Conservation (phyloP, 1,140 invertebrate genomes). For the Paralvinella palmiformis region DNA sequence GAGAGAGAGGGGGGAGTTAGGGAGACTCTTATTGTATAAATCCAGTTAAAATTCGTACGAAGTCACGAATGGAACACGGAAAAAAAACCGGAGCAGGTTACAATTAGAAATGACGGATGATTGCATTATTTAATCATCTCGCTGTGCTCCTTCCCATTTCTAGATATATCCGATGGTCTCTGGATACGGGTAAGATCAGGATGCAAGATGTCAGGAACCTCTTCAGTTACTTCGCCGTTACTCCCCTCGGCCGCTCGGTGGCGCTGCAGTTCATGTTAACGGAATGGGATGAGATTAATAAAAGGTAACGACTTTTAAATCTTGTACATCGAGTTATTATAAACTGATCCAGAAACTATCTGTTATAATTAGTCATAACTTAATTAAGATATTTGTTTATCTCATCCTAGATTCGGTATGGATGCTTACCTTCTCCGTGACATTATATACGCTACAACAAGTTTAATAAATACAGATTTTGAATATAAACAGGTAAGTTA, state of each 20-base stretch:
- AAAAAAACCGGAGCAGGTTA: too few species aligned
- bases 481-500: slow-evolving; percentile 33
- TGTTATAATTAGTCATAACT: not conserved
- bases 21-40: too few species aligned
- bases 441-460: slow-evolving; percentile 36
- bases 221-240: slow-evolving; percentile 36
- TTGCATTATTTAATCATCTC: too few species aligned
- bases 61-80: too few species aligned
- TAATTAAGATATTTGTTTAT: too few species aligned
- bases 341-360: not conserved
- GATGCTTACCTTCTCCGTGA: slow-evolving; percentile 37
- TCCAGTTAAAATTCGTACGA: too few species aligned
- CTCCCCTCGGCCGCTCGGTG: slow-evolving; percentile 38
- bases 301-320: not conserved
- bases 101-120: too few species aligned
- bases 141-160: not conserved
- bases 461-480: slow-evolving; percentile 37
- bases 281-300: slow-evolving; percentile 36
- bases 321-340: not conserved
- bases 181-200: slow-evolving; percentile 35
- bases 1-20: too few species aligned
- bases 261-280: slow-evolving; percentile 39
- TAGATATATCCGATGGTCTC: slow-evolving; percentile 41
- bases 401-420: slow-evolving; percentile 31
- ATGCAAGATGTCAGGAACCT: slow-evolving; percentile 39